These are phyloP conservation scores for Antedon mediterranea DNA, from an alignment of 53 echinoderm and acorn worm species.

Conservation along the genomic window DNA sequence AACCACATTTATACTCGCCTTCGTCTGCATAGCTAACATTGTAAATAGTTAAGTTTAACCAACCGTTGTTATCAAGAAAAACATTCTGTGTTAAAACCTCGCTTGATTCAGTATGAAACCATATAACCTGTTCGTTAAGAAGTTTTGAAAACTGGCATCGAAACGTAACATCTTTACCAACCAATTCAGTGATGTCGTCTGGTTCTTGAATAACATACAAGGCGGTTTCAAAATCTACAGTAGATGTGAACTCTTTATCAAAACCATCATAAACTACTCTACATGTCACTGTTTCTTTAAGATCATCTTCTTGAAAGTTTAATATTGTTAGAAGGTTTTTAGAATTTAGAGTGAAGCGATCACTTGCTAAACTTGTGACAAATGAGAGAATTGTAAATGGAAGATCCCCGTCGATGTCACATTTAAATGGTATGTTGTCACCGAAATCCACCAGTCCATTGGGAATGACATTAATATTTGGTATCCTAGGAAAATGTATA, in stretches of 20 bases:
- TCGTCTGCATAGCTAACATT: neutral
- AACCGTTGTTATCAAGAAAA: neutral
- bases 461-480: neutral
- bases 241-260: neutral
- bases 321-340: neutral
- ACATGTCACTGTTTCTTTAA: neutral
- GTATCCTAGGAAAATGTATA: neutral
- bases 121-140: neutral
- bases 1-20: neutral
- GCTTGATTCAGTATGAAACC: neutral
- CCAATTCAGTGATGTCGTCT: neutral
- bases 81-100: neutral
- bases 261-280: neutral
- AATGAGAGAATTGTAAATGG: neutral
- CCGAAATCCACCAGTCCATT: neutral
- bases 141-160: neutral
- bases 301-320: neutral
- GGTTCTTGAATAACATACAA: neutral
- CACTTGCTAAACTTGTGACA: neutral
- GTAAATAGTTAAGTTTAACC: neutral
- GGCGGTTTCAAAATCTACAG: neutral
- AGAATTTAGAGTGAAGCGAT: neutral
- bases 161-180: neutral
- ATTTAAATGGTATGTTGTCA: neutral
- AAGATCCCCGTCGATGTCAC: neutral